A percentile compares a stretch with the other conserved stretches of the same genome.
These are phyloP conservation scores for Pelvicachromis taeniatus DNA, from an alignment of 2,113 vertebrate genomes.

Conservation along the genomic window DNA sequence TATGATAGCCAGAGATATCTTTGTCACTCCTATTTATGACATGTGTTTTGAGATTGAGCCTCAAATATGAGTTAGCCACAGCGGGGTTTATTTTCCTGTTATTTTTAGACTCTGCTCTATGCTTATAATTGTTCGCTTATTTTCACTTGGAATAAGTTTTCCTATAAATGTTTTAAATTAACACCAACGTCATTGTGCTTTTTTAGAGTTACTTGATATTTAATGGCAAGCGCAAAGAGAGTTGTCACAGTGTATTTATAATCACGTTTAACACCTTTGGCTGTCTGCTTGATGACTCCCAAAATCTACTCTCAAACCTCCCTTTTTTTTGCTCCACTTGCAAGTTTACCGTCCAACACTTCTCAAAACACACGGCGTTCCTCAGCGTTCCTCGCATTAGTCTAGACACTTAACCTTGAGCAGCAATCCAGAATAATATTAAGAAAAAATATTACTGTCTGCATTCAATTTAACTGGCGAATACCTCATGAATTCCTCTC, in stretches of 20 bases:
- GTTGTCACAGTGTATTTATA: neutral
- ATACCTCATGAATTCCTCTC: conserved; percentile 9
- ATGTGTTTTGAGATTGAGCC: conserved; percentile 31
- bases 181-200: neutral
- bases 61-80: conserved; percentile 39
- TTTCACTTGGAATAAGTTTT: neutral
- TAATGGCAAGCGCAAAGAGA: neutral
- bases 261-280: neutral
- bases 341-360: neutral
- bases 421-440: neutral
- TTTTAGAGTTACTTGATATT: neutral
- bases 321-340: neutral
- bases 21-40: conserved; percentile 58
- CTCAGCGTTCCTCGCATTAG: neutral
- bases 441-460: conserved; percentile 1
- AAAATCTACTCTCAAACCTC: neutral
- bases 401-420: neutral
- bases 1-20: conserved; percentile 58
- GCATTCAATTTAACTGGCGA: conserved; percentile 23
- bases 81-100: conserved; percentile 24
- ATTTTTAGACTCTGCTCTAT: neutral
- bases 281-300: neutral
- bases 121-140: neutral
- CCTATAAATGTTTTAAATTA: neutral
- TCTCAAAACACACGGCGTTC: neutral